Evolutionary conservation across 2,797 vertebrate species (phyloP).

Genomic region (Valencia hispanica): DNA sequence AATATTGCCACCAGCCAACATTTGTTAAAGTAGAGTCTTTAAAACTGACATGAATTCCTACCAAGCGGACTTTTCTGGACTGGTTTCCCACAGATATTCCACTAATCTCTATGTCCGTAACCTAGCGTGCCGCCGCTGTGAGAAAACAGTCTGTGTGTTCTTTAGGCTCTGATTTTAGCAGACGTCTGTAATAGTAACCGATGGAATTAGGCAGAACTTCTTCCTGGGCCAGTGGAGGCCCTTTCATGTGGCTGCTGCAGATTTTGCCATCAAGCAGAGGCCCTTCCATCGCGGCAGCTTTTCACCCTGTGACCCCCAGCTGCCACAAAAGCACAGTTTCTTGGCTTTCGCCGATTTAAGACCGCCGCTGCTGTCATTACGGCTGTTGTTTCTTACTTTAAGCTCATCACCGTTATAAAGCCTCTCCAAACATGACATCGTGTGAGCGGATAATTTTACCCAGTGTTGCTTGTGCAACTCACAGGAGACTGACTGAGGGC

Average conservation of each 20-base stretch:
- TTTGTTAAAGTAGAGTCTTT: constrained; percentile 26
- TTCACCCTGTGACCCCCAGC: constrained; percentile 52
- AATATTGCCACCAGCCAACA: constrained; percentile 29
- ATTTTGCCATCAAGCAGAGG: constrained; percentile 51
- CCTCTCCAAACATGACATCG: constrained; percentile 34
- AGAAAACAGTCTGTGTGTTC: constrained; percentile 79
- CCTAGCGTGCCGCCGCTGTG: constrained; percentile 48
- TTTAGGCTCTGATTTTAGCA: constrained; percentile 75
- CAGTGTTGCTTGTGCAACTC: neutral
- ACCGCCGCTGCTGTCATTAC: constrained; percentile 7
- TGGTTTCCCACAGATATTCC: constrained; percentile 67
- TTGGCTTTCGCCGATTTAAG: constrained; percentile 6
- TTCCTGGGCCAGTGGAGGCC: constrained; percentile 51
- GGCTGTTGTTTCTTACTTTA: constrained; percentile 45
- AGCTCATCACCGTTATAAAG: constrained; percentile 38
- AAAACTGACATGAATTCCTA: constrained; percentile 37
- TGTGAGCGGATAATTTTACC: constrained; percentile 60
- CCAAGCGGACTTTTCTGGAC: constrained; percentile 58
- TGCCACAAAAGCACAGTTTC: constrained; percentile 18
- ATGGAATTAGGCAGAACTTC: constrained; percentile 73
- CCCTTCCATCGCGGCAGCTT: constrained; percentile 38
- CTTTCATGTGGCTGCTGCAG: constrained; percentile 76
- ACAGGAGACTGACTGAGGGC: neutral
- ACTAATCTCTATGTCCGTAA: constrained; percentile 52
- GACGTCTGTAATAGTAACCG: constrained; percentile 74